Percentiles rank a stretch among this genome's conserved stretches.
phyloP scores from a whole-genome alignment of 2,797 vertebrate species.

The Falco concolor region DNA sequence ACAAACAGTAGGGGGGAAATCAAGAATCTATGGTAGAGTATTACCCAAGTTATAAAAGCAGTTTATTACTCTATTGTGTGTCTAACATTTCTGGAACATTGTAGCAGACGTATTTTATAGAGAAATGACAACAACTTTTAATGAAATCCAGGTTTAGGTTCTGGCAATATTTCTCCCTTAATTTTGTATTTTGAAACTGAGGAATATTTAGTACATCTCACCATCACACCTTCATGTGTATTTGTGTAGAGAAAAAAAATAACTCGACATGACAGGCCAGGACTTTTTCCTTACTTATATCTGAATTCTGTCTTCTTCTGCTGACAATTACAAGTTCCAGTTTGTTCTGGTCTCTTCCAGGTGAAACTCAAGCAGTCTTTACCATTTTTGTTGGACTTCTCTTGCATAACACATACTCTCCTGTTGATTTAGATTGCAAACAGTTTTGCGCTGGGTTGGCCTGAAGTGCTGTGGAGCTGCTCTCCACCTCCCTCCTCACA shows the following conservation, averaged over 20 bases:
- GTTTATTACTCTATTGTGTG: conserved; percentile 63
- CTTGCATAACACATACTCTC: background rate
- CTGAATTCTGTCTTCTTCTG: background rate
- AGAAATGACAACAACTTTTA: conserved; percentile 45
- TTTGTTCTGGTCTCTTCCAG: background rate
- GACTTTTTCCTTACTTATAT: background rate
- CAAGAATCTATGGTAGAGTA: conserved; percentile 18
- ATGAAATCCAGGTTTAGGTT: conserved; percentile 61
- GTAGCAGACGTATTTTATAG: conserved; percentile 60
- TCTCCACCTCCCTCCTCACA: background rate
- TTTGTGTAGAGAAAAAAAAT: background rate
- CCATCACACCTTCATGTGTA: background rate
- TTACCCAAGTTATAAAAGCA: conserved; percentile 43
- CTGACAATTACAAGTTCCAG: background rate
- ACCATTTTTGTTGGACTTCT: background rate
- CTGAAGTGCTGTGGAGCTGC: background rate
- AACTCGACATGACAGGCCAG: background rate
- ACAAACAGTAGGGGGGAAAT: conserved; percentile 43
- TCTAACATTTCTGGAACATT: conserved; percentile 52
- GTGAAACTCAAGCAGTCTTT: background rate
- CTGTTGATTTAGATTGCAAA: background rate
- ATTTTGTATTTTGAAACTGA: conserved; percentile 46
- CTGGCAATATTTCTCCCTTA: conserved; percentile 44
- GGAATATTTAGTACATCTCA: conserved; percentile 5
- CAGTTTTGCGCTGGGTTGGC: background rate